Evolutionary conservation across 2,797 vertebrate species (phyloP).

Genomic region (Lates japonicus): DNA sequence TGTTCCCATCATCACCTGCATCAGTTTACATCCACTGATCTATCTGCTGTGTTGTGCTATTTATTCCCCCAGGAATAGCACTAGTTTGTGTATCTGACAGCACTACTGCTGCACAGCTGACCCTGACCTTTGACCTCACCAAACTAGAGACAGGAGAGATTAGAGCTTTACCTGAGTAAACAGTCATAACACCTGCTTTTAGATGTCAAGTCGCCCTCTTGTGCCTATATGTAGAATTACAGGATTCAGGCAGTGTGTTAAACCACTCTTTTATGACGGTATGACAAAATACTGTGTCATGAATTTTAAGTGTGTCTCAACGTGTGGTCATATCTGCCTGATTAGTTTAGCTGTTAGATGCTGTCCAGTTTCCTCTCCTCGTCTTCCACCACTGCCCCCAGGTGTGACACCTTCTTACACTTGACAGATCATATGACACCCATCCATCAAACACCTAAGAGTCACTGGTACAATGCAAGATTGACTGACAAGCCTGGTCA

Average conservation of each 20-base stretch:
- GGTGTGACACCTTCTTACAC: not conserved
- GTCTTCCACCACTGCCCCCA: too few relatives aligned
- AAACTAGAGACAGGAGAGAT: not conserved
- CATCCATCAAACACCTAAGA: constrained; percentile 44
- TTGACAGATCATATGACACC: constrained; percentile 31
- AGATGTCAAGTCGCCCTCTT: constrained; percentile 53
- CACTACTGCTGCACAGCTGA: not conserved
- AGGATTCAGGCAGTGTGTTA: not conserved
- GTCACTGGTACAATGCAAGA: not conserved
- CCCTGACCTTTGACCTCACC: constrained; percentile 45
- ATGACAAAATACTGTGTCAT: too few relatives aligned
- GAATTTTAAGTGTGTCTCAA: not conserved
- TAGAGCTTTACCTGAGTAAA: not conserved
- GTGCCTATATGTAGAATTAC: constrained; percentile 36
- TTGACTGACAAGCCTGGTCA: too few relatives aligned
- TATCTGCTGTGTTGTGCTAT: not conserved
- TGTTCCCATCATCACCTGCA: too few relatives aligned
- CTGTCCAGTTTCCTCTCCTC: too few relatives aligned
- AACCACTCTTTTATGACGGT: too few relatives aligned
- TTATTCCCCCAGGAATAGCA: not conserved
- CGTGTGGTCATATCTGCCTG: not conserved
- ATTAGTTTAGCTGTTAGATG: not conserved
- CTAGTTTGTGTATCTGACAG: not conserved
- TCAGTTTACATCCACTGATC: too few relatives aligned
- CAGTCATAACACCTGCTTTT: not conserved